These are phyloP conservation scores for Phymanthus crucifer DNA, from an alignment of 92 coral and sea anemone genomes.

Conservation along the genomic window DNA sequence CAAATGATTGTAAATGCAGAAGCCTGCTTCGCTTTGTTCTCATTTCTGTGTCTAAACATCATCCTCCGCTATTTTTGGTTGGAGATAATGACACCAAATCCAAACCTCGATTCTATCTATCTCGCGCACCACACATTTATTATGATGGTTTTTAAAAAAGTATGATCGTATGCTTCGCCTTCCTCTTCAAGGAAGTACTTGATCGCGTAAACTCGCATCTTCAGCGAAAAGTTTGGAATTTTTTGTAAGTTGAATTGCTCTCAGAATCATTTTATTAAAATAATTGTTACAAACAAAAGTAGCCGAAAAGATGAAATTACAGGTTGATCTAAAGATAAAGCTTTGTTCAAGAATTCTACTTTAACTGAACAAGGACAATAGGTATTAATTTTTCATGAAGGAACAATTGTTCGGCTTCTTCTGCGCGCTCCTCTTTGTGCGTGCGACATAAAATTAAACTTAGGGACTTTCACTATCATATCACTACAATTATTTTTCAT, in stretches of 20 bases:
- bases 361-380: neutral
- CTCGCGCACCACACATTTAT: neutral
- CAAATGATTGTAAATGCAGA: neutral
- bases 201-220: neutral
- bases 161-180: neutral
- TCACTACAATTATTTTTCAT: neutral
- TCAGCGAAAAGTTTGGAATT: neutral
- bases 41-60: neutral
- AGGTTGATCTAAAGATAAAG: neutral
- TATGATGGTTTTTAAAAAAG: neutral
- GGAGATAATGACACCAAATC: neutral
- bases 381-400: neutral
- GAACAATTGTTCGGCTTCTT: neutral
- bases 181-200: neutral
- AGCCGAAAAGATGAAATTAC: neutral
- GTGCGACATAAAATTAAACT: neutral
- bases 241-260: neutral
- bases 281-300: neutral
- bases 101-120: conserved; percentile 2
- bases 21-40: neutral
- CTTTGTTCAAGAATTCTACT: conserved; percentile 1
- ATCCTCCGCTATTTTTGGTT: conserved; percentile 3
- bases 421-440: neutral
- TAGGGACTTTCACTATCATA: neutral
- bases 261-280: neutral